Percentiles rank a stretch among this genome's conserved stretches.
These are phyloP conservation scores for Nematostella vectensis DNA, from an alignment of 92 coral and sea anemone species.

Conservation along the genomic window DNA sequence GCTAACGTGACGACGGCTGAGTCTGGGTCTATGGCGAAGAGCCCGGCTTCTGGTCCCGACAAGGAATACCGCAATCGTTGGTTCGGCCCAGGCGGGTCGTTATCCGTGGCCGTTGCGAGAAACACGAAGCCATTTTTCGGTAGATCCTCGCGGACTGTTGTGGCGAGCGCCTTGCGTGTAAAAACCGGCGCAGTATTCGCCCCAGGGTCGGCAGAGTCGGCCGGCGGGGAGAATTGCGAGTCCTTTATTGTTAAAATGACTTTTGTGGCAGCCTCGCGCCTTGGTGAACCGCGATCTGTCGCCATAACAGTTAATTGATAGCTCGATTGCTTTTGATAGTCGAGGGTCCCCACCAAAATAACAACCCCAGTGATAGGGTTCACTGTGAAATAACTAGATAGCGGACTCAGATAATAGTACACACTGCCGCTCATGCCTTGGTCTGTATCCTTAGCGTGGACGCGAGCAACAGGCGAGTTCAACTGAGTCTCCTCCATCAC, in stretches of 20 bases:
- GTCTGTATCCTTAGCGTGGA: constrained; percentile 56
- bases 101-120: constrained; percentile 28
- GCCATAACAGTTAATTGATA: constrained; percentile 48
- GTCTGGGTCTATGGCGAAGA: constrained; percentile 36
- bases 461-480: constrained; percentile 26
- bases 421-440: constrained; percentile 42
- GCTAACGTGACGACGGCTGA: constrained; percentile 68
- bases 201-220: constrained; percentile 17
- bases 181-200: constrained; percentile 44
- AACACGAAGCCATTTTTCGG: constrained; percentile 45
- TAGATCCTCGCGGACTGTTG: constrained; percentile 43
- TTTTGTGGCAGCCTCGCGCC: constrained; percentile 24
- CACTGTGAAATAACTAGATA: constrained; percentile 54
- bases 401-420: constrained; percentile 40
- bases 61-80: constrained; percentile 31
- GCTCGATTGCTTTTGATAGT: constrained; percentile 28
- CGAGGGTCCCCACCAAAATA: constrained; percentile 40
- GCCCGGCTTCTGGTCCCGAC: constrained; percentile 10
- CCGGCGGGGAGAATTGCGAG: constrained; percentile 34
- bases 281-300: constrained; percentile 51
- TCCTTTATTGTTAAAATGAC: constrained; percentile 53
- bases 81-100: constrained; percentile 47
- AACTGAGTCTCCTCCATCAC: constrained; percentile 48
- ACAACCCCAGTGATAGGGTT: constrained; percentile 48
- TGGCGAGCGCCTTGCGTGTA: constrained; percentile 33